Evolutionary conservation across 2,113 vertebrate species (phyloP).

Genomic region (Colistium nudipinnis): DNA sequence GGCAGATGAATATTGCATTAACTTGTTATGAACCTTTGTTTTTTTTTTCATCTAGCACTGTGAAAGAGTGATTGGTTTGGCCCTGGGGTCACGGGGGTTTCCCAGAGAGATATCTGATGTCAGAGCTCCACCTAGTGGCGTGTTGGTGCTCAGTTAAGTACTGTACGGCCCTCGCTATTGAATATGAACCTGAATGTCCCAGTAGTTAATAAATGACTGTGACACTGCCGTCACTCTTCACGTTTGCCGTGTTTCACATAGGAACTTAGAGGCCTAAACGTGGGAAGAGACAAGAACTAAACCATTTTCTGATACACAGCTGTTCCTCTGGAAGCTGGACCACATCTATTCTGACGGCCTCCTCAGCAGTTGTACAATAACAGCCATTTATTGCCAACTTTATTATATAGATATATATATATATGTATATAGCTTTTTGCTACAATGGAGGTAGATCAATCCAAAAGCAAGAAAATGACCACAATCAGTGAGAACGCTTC

Average conservation of each 20-base stretch:
- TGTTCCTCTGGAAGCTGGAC: too few relatives aligned
- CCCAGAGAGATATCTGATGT: conserved; percentile 18
- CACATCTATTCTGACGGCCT: too few relatives aligned
- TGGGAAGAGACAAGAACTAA: background rate
- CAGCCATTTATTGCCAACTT: too few relatives aligned
- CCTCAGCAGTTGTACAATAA: too few relatives aligned
- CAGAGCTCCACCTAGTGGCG: conserved; percentile 70
- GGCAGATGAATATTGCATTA: conserved; percentile 40
- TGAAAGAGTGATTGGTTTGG: background rate
- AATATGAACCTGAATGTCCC: background rate
- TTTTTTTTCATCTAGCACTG: background rate
- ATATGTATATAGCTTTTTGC: too few relatives aligned
- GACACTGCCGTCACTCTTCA: background rate
- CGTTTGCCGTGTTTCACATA: background rate
- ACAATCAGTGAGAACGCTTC: too few relatives aligned
- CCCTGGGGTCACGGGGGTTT: background rate
- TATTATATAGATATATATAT: too few relatives aligned
- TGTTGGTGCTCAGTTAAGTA: background rate
- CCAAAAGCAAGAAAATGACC: too few relatives aligned
- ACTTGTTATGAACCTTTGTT: conserved; percentile 26
- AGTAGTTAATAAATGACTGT: background rate
- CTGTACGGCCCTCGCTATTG: background rate
- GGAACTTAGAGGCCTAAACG: background rate
- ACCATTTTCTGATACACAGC: background rate
- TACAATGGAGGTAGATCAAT: too few relatives aligned